Evolutionary conservation across 2,113 vertebrate genomes (phyloP).

Genomic region (Suricata suricatta): DNA sequence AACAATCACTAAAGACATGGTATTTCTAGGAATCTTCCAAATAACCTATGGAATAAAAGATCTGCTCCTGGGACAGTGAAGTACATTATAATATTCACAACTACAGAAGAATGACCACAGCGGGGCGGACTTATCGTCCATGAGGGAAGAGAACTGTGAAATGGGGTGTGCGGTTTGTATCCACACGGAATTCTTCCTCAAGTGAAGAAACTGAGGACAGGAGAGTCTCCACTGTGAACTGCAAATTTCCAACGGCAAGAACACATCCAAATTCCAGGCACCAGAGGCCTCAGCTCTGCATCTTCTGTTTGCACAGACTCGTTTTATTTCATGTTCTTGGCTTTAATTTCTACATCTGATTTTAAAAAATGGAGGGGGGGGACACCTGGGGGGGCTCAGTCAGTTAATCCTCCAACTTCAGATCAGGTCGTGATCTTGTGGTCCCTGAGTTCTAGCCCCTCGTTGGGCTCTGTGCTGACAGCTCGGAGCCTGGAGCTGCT

Average conservation of each 20-base stretch:
- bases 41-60: background rate
- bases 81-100: accelerated
- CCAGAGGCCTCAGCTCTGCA: accelerated
- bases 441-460: too few relatives aligned
- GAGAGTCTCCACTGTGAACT: accelerated
- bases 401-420: too few relatives aligned
- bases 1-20: background rate
- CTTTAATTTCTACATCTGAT: background rate
- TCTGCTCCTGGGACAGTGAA: background rate
- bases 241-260: accelerated
- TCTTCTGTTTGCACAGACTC: accelerated
- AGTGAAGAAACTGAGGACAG: background rate
- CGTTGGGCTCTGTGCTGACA: too few relatives aligned
- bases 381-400: too few relatives aligned
- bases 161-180: accelerated
- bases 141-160: accelerated
- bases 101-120: accelerated
- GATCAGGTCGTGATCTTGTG: too few relatives aligned
- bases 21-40: background rate
- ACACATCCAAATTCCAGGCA: too few relatives aligned
- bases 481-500: too few relatives aligned
- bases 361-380: too few relatives aligned
- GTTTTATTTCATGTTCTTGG: background rate
- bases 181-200: background rate
- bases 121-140: accelerated